These are phyloP conservation scores for Amiota mariae DNA, from an alignment of 2,888 invertebrate species.

Conservation along the genomic window DNA sequence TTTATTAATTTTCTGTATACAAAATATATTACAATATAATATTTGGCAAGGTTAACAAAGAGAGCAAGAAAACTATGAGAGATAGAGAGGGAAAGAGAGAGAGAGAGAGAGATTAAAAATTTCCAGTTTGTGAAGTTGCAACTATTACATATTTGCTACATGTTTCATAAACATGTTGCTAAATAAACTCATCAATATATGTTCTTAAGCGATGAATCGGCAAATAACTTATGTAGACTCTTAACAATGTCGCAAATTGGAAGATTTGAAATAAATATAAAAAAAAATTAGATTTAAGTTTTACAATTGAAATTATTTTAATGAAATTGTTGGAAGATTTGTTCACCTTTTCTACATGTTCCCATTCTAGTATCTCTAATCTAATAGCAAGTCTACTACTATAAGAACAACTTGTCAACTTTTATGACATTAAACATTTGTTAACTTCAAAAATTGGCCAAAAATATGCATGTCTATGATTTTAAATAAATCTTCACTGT, in stretches of 20 bases:
- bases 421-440: too few species aligned
- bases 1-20: constrained; percentile 28
- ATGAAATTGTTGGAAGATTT: too few species aligned
- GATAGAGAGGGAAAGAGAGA: constrained; percentile 15
- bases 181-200: not conserved
- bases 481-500: constrained; percentile 6
- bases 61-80: not conserved
- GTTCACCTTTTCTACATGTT: too few species aligned
- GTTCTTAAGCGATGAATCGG: too few species aligned
- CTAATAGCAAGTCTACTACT: too few species aligned
- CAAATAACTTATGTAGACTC: too few species aligned
- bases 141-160: constrained; percentile 26
- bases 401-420: too few species aligned
- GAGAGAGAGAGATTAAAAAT: constrained; percentile 16
- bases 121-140: constrained; percentile 25
- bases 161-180: constrained; percentile 35
- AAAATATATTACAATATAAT: constrained; percentile 4
- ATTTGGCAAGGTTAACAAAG: not conserved
- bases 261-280: too few species aligned
- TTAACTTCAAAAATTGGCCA: not conserved
- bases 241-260: too few species aligned
- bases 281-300: too few species aligned
- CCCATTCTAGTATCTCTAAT: too few species aligned
- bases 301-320: too few species aligned
- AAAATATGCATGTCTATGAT: not conserved